Conservation (phyloP, 2,113 vertebrate genomes). For the Xerus inauris region DNA sequence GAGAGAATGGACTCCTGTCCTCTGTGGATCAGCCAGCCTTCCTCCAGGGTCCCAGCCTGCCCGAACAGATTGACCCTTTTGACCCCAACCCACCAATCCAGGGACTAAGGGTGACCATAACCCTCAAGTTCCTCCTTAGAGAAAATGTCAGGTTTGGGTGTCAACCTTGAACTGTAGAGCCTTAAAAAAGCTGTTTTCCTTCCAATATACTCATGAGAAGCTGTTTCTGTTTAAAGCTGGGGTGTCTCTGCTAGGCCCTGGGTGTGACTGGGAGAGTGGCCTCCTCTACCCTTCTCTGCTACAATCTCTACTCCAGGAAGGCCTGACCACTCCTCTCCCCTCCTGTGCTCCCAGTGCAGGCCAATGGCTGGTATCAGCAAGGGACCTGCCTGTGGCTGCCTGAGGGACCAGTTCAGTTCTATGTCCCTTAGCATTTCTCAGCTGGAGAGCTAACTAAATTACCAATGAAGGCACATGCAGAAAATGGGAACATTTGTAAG, state of each 20-base stretch:
- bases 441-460: not conserved
- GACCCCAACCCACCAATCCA: not conserved
- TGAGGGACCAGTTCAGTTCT: fast-evolving
- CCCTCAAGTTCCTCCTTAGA: not conserved
- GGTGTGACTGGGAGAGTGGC: not conserved
- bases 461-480: not conserved
- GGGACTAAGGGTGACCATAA: not conserved
- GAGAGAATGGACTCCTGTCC: too few relatives aligned
- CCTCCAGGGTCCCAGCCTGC: not conserved
- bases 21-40: not conserved
- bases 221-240: not conserved
- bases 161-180: not conserved
- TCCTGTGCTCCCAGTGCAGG: fast-evolving
- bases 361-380: fast-evolving
- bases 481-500: not conserved
- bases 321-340: not conserved
- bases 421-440: not conserved
- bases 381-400: not conserved
- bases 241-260: not conserved
- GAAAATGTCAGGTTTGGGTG: not conserved
- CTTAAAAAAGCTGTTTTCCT: not conserved
- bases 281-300: fast-evolving
- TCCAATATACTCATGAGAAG: not conserved
- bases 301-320: not conserved
- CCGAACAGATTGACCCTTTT: not conserved